Evolutionary conservation across 2,113 vertebrate genomes (phyloP).

Genomic region (Xerus inauris): DNA sequence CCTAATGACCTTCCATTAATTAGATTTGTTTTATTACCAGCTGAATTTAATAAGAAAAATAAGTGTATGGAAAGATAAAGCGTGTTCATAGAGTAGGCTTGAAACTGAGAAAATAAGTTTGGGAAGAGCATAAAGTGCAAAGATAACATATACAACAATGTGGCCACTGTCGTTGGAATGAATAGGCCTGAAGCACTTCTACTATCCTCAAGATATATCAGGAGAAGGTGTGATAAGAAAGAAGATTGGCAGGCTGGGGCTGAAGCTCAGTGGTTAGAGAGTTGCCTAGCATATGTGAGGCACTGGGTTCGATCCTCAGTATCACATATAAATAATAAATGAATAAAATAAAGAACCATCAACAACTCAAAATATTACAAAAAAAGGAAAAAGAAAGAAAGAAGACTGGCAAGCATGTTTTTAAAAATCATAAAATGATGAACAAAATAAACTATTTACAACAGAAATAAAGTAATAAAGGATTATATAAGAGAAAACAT

Average conservation of each 20-base stretch:
- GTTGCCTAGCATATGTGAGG: too few species aligned
- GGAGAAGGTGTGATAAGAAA: neutral
- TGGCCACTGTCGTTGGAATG: neutral
- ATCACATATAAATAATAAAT: too few species aligned
- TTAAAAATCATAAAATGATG: conserved; percentile 66
- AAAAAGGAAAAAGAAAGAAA: too few species aligned
- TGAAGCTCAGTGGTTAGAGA: too few species aligned
- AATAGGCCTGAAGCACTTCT: neutral
- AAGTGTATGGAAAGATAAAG: neutral
- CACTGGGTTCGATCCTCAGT: too few species aligned
- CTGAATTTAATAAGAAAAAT: conserved; percentile 30
- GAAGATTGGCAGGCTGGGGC: neutral
- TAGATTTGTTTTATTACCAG: neutral
- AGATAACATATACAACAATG: neutral
- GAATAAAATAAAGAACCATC: too few species aligned
- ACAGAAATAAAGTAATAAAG: conserved; percentile 73
- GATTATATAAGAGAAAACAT: conserved; percentile 66
- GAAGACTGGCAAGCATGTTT: neutral
- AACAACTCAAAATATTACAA: too few species aligned
- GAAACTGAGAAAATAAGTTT: neutral
- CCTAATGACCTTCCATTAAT: neutral
- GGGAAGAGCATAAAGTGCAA: neutral
- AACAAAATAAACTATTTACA: conserved; percentile 60
- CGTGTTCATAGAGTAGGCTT: neutral
- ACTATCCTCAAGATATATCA: neutral